Base-by-base conservation (phyloP, 2,797 vertebrate species). In the Ataeniobius toweri region DNA sequence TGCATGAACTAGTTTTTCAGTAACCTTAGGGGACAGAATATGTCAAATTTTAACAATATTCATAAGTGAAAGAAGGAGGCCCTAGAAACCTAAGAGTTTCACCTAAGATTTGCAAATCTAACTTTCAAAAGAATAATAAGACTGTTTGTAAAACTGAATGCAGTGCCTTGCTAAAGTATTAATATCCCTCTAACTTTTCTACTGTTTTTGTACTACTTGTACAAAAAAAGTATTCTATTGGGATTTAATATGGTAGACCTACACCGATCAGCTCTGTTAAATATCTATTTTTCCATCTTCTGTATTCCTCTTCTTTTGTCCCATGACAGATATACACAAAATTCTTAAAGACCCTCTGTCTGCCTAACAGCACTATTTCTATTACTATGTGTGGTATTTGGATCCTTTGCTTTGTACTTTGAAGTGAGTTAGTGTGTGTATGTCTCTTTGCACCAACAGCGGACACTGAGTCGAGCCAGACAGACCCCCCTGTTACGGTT, bases 281-380 rank as follows among this genome's bases (percentile, higher is more conserved):
- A 72, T 71, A 77, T 86, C 78, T 78, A 9, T 75, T 48, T 71
- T 75, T 78, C 71, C 6, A 16, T 80, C 73, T 79, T 58, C 22
- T 22, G 56, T 79, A 73, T 85, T 87, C 80, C 83, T 85, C 80
- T 82, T 81, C 75, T 71, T 46, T 78, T 50, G 51, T 75, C 67
- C 89, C 72, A 76, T 81, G 80, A 87, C 70, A 46, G 18, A 20
- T 70, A 63, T 48, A 83, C 71, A 76, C 78, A 61, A 73, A n/a
- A n/a, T 44, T 65, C 76, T 89, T 74, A 86, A 86, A 86, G 77
- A 63, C 74, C 78, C 59, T 80, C 68, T 78, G 51, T 74, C 56
- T 86, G 88, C 85, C 46, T 87, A 88, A 87, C 88, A 90, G 81
- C 75, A 55, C 41, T 50, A 28, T 75, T 72, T 69, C 86, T 88